phyloP scores from a whole-genome alignment of 2,797 vertebrate genomes.

The Cygnus olor region DNA sequence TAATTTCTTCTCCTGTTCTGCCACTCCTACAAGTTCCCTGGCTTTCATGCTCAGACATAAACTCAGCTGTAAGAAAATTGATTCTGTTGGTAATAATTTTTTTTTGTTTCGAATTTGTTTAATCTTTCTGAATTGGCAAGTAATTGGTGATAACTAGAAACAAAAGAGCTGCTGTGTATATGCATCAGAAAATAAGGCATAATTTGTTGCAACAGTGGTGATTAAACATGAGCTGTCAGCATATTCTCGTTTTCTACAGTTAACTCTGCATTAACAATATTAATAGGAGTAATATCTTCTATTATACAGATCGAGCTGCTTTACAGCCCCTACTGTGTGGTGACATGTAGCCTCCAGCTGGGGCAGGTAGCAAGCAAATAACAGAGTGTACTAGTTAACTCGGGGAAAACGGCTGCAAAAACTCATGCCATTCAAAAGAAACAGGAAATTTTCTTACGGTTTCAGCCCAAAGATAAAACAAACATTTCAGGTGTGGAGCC shows the following conservation, averaged over 20 bases:
- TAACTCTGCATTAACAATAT: constrained; percentile 55
- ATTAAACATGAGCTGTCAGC: constrained; percentile 18
- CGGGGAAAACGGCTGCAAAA: background rate
- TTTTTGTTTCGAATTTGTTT: constrained; percentile 16
- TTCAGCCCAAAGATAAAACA: background rate
- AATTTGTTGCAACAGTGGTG: constrained; percentile 4
- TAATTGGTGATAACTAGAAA: constrained; percentile 49
- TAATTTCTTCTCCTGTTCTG: constrained; percentile 29
- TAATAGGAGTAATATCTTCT: constrained; percentile 52
- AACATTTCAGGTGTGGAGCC: background rate
- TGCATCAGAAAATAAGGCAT: background rate
- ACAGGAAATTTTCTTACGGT: background rate
- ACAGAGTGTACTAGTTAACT: accelerated
- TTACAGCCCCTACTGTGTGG: background rate
- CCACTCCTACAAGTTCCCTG: background rate
- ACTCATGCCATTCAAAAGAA: background rate
- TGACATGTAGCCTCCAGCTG: background rate
- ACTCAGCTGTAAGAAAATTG: constrained; percentile 1
- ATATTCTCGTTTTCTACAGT: constrained; percentile 13
- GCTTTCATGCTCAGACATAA: constrained; percentile 8
- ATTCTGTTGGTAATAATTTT: background rate
- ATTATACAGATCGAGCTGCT: constrained; percentile 10
- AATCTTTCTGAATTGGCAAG: background rate
- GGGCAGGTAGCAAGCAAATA: background rate
- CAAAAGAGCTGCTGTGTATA: constrained; percentile 19